These are phyloP conservation scores for Rutilus rutilus DNA, from an alignment of 2,113 vertebrate species.

Conservation along the genomic window DNA sequence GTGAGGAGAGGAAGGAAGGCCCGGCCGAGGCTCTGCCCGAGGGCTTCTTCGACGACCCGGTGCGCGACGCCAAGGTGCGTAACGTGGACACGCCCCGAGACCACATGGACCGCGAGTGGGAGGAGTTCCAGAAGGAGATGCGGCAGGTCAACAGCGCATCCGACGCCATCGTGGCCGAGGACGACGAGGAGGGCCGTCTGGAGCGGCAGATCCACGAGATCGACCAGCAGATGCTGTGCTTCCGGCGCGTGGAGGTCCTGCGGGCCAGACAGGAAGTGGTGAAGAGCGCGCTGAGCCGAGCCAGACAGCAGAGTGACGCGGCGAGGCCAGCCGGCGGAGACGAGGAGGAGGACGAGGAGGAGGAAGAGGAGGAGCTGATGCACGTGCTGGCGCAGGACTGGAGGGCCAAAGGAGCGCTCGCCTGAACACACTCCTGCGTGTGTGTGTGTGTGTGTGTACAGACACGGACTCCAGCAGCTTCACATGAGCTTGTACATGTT, in stretches of 20 bases:
- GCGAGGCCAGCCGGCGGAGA: conserved; percentile 67
- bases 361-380: conserved; percentile 88
- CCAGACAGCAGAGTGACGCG: conserved; percentile 54
- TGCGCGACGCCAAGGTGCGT: conserved; percentile 91
- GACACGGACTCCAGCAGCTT: too few relatives aligned
- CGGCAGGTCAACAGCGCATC: conserved; percentile 94
- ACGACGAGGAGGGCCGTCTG: conserved; percentile 93
- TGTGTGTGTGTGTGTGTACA: too few relatives aligned
- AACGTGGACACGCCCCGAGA: conserved; percentile 96
- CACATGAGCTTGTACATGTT: too few relatives aligned
- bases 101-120: conserved; percentile 98
- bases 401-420: conserved; percentile 92
- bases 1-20: conserved; percentile 87
- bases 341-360: conserved; percentile 84
- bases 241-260: conserved; percentile 87
- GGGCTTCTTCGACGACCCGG: conserved; percentile 98
- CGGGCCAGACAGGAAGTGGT: conserved; percentile 85
- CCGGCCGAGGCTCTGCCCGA: conserved; percentile 91
- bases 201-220: conserved; percentile 97
- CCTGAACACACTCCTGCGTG: conserved; percentile 65
- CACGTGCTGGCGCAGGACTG: conserved; percentile 90
- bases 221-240: conserved; percentile 94
- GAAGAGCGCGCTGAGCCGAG: conserved; percentile 75
- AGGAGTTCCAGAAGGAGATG: conserved; percentile 98
- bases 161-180: conserved; percentile 95